These are phyloP conservation scores for Synanthedon formicaeformis DNA, from an alignment of 2,888 invertebrate genomes.

Conservation along the genomic window DNA sequence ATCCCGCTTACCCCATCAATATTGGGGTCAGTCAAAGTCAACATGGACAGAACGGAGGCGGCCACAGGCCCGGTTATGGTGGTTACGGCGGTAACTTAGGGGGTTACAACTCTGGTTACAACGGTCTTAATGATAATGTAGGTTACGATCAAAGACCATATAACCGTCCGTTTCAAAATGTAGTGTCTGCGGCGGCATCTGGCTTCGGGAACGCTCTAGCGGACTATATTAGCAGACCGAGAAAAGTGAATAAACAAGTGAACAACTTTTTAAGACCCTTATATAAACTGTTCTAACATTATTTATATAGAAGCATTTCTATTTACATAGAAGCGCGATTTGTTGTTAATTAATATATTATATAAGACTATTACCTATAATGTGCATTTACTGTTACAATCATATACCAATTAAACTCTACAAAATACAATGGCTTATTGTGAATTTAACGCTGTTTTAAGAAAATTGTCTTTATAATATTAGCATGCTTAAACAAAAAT, in stretches of 20 bases:
- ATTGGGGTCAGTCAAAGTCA: conserved; percentile 17
- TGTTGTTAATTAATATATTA: conserved; percentile 28
- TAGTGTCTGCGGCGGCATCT: conserved; percentile 54
- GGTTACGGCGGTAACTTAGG: conserved; percentile 17
- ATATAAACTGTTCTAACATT: conserved; percentile 40
- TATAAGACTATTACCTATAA: conserved; percentile 32
- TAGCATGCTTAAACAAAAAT: no score
- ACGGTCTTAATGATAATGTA: conserved; percentile 16
- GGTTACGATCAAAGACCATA: conserved; percentile 12
- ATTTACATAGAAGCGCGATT: not conserved
- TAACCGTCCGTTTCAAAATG: conserved; percentile 38
- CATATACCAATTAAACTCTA: no score
- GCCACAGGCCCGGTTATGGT: conserved; percentile 4
- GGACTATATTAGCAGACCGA: conserved; percentile 43
- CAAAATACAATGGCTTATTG: no score
- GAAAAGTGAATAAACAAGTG: conserved; percentile 43
- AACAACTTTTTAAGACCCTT: conserved; percentile 46
- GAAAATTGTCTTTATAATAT: no score
- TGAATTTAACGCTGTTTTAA: no score
- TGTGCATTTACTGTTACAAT: no score
- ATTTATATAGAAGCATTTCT: not conserved
- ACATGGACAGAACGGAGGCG: conserved; percentile 2
- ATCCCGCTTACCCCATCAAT: conserved; percentile 13
- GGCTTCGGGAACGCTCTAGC: conserved; percentile 66
- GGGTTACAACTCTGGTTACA: conserved; percentile 13